Base-by-base conservation (phyloP, 2,888 invertebrate species). In the Parnassius apollo region DNA sequence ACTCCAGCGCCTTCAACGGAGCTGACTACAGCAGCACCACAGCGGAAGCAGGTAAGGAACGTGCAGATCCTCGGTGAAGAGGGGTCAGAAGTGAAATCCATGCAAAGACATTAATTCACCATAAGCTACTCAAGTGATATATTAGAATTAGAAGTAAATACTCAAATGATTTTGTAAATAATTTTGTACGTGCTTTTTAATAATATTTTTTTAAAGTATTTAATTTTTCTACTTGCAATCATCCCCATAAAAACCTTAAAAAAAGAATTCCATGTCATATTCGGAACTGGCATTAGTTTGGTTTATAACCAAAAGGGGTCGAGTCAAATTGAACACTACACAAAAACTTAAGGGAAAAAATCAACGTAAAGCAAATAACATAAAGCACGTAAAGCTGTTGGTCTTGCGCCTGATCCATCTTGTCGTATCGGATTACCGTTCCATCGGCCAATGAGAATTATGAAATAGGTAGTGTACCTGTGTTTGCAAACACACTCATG, bases 41-140 rank as follows among this genome's bases (percentile, higher is more conserved):
- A 92, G 68, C 80, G 93, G 69, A 93, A 93, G 69, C 94, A 94
- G 59, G 93, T 95, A 22, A 91, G 95, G 69, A 95, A 95, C 77
- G 94, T 95, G 42, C 95, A 95, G 80, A 95, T 96, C 71, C 85
- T 95, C 44, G 94, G 94, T 0, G 95, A 95, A 73, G 95, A 94
- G 63, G 77, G 93, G 65, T 71, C 91, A 67, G 71, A 76, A 66
- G 82, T 87, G 71, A 81, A 85, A 73, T 65, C 76, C n/a, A 75
- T 74, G 66, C 77, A 79, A 68, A 82, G 82, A 65, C 81, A 85
- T 65, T 84, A 71, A 55, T 51, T 48, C 48, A 48, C n/a, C 4
- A 45, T 54, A 53, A 59, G 9, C 13, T 44, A 25, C 56, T 62
- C 45, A 46, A 60, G 58, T 60, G 52, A 59, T 53, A 65, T 18